Conservation (phyloP, 2,888 invertebrate species). For the Byasa hedistus region DNA sequence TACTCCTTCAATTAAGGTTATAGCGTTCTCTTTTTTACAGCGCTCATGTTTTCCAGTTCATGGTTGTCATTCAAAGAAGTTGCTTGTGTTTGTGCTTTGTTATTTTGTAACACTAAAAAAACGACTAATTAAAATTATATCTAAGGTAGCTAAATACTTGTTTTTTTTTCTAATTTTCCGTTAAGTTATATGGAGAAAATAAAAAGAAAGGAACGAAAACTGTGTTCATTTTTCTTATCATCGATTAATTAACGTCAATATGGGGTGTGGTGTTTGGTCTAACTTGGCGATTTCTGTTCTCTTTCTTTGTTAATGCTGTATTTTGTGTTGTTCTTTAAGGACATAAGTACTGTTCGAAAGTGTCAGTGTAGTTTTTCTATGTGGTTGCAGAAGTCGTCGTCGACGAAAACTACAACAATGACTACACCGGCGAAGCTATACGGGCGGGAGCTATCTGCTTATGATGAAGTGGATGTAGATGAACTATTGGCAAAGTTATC, state of each 20-base stretch:
- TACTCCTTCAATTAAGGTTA: conserved; percentile 33
- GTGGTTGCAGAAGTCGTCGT: conserved; percentile 89
- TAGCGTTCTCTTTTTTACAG: conserved; percentile 45
- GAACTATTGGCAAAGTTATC: conserved; percentile 95
- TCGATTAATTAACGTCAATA: conserved; percentile 33
- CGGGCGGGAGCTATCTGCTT: conserved; percentile 93
- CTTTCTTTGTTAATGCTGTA: not conserved
- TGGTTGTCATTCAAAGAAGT: conserved; percentile 59
- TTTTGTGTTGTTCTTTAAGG: conserved; percentile 6
- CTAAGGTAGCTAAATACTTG: conserved; percentile 24
- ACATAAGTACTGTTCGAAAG: conserved; percentile 21
- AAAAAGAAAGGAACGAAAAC: not conserved
- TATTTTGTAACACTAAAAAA: conserved; percentile 33
- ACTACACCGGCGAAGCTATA: conserved; percentile 94
- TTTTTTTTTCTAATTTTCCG: conserved; percentile 20
- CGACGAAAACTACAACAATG: conserved; percentile 93
- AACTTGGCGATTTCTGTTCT: conserved; percentile 30
- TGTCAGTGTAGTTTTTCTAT: conserved; percentile 37
- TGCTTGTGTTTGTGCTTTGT: conserved; percentile 47
- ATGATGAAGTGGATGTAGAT: conserved; percentile 98
- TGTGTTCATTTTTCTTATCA: conserved; percentile 27
- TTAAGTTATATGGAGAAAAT: not conserved
- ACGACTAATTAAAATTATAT: conserved; percentile 24
- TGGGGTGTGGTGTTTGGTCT: conserved; percentile 48
- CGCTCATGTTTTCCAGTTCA: conserved; percentile 52